Evolutionary conservation across 2,888 invertebrate species (phyloP), one percentile per base, ranked within the genome.

Genomic region (Drosophila recens): DNA sequence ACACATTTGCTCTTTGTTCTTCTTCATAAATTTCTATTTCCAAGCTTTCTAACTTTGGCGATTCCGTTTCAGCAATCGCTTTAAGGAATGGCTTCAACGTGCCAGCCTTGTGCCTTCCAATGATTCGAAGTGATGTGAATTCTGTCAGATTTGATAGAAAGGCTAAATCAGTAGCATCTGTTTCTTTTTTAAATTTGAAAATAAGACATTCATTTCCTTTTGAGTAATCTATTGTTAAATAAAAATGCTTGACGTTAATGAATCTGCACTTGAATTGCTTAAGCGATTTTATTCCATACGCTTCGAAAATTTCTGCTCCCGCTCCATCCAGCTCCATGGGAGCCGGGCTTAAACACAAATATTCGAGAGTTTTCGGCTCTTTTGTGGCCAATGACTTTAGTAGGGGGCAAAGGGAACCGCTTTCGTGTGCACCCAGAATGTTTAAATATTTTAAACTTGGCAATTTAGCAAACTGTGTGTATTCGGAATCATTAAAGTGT

Each of bases 181-280:
- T 27, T 27, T 27, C 23, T 4, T 27, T 4, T 5, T 27, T 5
- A 27, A 27, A 27, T 5, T 27, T 27, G 5, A 27, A 27, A 27
- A 27, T 27, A 27, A 27, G 23, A 4, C 5, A 4, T 27, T 27
- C 23, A 27, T 27, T 27, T 27, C 23, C 23, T 5, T 27, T 27
- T 5, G 5, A 5, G 4, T 27, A 27, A 27, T 27, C 23, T 5
- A 27, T 27, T 4, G 23, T 27, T 27, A 27, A 56, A 13, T 33
- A 2, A 13, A 56, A 56, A 34, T 43, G 0, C 5, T 13, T 9
- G 0, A 56, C 4, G 4, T 43, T 20, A 4, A 4, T 11, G 9
- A 43, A 20, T 20, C 33, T 56, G n/a, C 54, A 56, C 4, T 17
- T n/a, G 9, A 56, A 13, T 43, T 56, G 43, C 13, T 56, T 8